Conservation (phyloP, 2,888 invertebrate genomes). For the Rutpela maculata region DNA sequence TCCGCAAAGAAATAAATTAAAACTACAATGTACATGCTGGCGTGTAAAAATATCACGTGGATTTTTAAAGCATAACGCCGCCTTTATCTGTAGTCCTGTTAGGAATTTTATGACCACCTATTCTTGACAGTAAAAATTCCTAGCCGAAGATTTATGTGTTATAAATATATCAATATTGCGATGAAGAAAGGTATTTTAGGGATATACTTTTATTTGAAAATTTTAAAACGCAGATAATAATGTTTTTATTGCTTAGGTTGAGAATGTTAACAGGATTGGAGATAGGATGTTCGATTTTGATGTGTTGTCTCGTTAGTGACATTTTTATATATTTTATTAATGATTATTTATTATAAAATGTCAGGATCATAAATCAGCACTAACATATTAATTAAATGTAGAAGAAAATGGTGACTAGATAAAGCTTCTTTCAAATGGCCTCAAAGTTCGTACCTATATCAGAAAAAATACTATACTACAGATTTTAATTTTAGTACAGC, state of each 20-base stretch:
- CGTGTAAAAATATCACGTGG: background rate
- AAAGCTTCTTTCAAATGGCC: no score
- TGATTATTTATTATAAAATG: no score
- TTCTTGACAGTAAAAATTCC: background rate
- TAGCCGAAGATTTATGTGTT: background rate
- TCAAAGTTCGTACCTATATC: no score
- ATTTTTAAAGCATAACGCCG: background rate
- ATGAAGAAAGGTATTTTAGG: background rate
- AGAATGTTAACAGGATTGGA: no score
- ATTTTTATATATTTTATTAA: no score
- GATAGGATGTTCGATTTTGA: no score
- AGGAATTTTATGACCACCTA: constrained; percentile 4
- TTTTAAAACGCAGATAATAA: background rate
- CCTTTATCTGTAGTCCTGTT: background rate
- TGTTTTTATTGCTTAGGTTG: background rate
- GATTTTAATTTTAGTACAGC: no score
- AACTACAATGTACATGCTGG: background rate
- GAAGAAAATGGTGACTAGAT: no score
- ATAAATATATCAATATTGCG: background rate
- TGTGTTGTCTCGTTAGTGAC: no score
- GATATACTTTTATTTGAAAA: background rate
- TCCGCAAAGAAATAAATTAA: background rate
- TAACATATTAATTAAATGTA: no score
- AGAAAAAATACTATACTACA: no score
- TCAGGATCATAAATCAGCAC: no score